Evolutionary conservation across 2,113 vertebrate species (phyloP).

Genomic region (Rissa tridactyla): DNA sequence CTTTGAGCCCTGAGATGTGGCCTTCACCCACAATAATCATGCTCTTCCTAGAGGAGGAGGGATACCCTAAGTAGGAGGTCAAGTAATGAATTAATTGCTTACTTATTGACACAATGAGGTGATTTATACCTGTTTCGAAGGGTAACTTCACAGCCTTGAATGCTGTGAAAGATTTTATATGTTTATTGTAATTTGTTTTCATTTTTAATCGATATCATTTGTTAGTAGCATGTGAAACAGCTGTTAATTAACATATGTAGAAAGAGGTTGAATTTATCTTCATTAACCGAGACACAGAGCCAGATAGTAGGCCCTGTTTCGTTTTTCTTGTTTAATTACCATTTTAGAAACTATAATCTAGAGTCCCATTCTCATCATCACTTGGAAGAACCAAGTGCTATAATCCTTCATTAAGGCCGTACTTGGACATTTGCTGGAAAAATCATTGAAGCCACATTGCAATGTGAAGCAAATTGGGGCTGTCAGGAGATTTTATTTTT

Average conservation of each 20-base stretch:
- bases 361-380: neutral
- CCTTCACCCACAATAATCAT: neutral
- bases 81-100: neutral
- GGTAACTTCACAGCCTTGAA: neutral
- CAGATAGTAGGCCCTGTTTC: neutral
- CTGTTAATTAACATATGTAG: constrained; percentile 2
- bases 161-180: neutral
- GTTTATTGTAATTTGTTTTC: neutral
- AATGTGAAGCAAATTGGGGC: rapidly evolving
- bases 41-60: neutral
- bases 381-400: neutral
- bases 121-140: neutral
- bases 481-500: neutral
- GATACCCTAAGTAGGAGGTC: neutral
- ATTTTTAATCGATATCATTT: neutral
- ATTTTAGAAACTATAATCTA: neutral
- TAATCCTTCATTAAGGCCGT: neutral
- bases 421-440: neutral
- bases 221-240: neutral
- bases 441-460: neutral
- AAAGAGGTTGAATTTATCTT: constrained; percentile 6
- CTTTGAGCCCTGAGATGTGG: neutral
- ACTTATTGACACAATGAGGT: neutral
- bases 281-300: neutral
- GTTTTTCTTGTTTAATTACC: neutral